Percentiles rank a stretch among this genome's conserved stretches.
phyloP scores from a whole-genome alignment of 2,888 invertebrate species.

The Eueremaeus valkanovi region DNA sequence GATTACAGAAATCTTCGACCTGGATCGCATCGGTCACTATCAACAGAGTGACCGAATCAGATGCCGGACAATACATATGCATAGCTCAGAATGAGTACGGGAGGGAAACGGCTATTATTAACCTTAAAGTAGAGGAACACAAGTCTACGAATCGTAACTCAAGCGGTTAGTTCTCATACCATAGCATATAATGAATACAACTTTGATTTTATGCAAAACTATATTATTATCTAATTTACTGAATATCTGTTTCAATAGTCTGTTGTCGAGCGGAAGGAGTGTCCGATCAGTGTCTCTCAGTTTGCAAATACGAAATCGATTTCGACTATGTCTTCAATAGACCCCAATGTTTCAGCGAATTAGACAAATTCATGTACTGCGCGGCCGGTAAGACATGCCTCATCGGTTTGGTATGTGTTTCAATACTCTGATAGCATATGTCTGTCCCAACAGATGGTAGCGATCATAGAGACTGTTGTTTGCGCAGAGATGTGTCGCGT shows the following conservation, averaged over 20 bases:
- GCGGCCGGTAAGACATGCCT: constrained; percentile 62
- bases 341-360: constrained; percentile 74
- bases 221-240: neutral
- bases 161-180: no score
- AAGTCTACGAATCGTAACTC: constrained; percentile 8
- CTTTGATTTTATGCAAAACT: no score
- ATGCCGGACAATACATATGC: constrained; percentile 76
- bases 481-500: constrained; percentile 71
- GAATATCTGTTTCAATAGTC: constrained; percentile 51
- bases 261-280: constrained; percentile 79
- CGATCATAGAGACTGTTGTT: constrained; percentile 79
- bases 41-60: constrained; percentile 53
- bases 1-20: constrained; percentile 34
- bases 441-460: no score
- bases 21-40: constrained; percentile 37
- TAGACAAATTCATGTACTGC: constrained; percentile 79
- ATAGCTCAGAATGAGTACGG: constrained; percentile 80
- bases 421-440: no score
- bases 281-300: constrained; percentile 70
- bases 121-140: constrained; percentile 39
- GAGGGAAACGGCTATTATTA: constrained; percentile 43
- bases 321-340: constrained; percentile 68
- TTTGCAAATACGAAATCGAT: constrained; percentile 59
- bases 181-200: no score
- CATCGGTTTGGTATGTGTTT: neutral